phyloP scores from a whole-genome alignment of 2,888 invertebrate species.

The Masnerella sp. region DNA sequence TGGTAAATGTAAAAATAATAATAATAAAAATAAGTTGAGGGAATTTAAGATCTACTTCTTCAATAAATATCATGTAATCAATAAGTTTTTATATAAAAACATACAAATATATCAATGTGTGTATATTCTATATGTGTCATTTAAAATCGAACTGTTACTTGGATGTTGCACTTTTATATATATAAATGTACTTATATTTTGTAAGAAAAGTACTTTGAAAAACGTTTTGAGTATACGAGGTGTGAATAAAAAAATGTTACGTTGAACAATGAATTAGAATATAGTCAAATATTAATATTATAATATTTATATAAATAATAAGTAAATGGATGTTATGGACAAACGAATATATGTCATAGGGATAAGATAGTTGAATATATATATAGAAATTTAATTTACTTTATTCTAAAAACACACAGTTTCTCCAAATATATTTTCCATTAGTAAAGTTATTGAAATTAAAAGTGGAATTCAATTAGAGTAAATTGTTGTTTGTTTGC shows the following conservation, averaged over 20 bases:
- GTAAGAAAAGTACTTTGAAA: constrained; percentile 23
- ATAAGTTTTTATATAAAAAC: too few relatives aligned
- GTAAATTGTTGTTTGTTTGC: too few relatives aligned
- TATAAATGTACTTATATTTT: constrained; percentile 46
- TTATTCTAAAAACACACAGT: too few relatives aligned
- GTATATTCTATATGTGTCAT: constrained; percentile 30
- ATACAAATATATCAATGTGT: constrained; percentile 7
- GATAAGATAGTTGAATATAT: background rate
- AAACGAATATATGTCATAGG: background rate
- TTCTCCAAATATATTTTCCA: background rate
- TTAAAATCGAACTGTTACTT: constrained; percentile 29
- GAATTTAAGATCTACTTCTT: too few relatives aligned
- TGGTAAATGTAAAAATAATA: too few relatives aligned
- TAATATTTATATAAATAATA: constrained; percentile 23
- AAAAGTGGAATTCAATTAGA: too few relatives aligned
- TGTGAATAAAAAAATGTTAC: too few relatives aligned
- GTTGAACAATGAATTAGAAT: constrained; percentile 26
- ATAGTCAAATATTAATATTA: constrained; percentile 1
- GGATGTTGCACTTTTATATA: constrained; percentile 37
- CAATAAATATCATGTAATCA: too few relatives aligned
- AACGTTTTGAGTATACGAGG: constrained; percentile 24
- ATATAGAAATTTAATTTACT: too few relatives aligned
- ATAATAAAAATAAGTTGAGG: too few relatives aligned
- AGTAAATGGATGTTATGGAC: constrained; percentile 9
- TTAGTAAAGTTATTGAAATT: too few relatives aligned